Evolutionary conservation across 2,113 vertebrate genomes (phyloP).

Genomic region (Casuarius casuarius): DNA sequence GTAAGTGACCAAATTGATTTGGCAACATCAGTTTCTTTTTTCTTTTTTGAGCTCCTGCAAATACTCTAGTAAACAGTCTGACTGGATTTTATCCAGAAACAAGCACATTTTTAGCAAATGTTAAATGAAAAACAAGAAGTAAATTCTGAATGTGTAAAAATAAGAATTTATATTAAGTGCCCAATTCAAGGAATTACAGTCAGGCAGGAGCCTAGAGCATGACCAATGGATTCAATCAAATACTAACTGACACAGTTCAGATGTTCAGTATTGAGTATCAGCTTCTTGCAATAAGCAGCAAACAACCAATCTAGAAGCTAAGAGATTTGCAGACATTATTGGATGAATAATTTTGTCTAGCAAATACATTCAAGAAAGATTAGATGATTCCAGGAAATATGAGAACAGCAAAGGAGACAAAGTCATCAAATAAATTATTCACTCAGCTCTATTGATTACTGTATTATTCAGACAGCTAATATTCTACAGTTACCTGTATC

Average conservation of each 20-base stretch:
- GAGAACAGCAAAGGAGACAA: not conserved
- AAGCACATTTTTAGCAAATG: not conserved
- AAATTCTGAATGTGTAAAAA: not conserved
- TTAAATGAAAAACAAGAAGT: not conserved
- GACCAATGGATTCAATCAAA: constrained; percentile 32
- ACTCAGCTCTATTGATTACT: constrained; percentile 37
- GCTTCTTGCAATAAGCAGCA: constrained; percentile 8
- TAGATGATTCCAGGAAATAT: constrained; percentile 42
- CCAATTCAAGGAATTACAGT: not conserved
- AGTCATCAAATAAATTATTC: constrained; percentile 58
- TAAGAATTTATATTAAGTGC: not conserved
- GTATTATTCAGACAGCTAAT: constrained; percentile 33
- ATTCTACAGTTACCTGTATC: constrained; percentile 87
- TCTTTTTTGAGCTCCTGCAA: not conserved
- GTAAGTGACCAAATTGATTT: not conserved
- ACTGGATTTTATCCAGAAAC: not conserved
- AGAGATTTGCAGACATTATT: not conserved
- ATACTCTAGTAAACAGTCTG: not conserved
- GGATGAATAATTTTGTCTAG: constrained; percentile 32
- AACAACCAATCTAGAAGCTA: not conserved
- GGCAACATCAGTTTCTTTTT: not conserved
- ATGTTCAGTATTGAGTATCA: constrained; percentile 15
- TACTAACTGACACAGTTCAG: constrained; percentile 18
- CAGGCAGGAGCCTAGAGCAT: constrained; percentile 12
- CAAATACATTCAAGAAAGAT: constrained; percentile 13